Base-by-base conservation (phyloP, 1,140 invertebrate genomes). In the Zophobas morio region DNA sequence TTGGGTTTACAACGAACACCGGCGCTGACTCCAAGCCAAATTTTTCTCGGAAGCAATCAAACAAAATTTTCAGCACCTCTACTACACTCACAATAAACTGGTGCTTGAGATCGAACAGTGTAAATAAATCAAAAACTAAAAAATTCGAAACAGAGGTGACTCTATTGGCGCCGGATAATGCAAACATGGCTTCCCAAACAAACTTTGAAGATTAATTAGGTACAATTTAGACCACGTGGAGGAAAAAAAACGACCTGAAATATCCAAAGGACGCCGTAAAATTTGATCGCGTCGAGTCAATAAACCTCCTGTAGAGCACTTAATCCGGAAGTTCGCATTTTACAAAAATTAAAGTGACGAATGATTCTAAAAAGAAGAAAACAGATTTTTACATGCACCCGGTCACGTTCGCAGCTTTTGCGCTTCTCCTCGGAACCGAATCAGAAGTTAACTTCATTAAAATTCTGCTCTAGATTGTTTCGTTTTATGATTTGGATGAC, bases 21-120 rank as follows among this genome's bases (percentile, higher is more conserved):
- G 33, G 56, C 36, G 35, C 37, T 60, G 56, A 60, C 20, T 60
- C 56, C 6, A 20, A 39, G 56, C 56, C 56, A 60, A 39, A 60
- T 36, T 60, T 37, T 60, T 60, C 56, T 32, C 8, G 56, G 56
- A 60, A 60, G 54, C 34, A 60, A 60, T 60, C 56, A 37, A 60
- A 46, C 42, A 46, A 46, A 36, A 60, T 36, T 60, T 60, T 60
- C 56, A 60, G 36, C 56, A 60, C 56, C 1, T 36, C 36, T 60
- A 8, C 42, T 4, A 36, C 8, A 4, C 1, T 60, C 8, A 60
- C 6, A 60, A 60, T n/a, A 60, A 60, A 37, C 56, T 36, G 8
- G 34, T 6, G 56, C 6, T 33, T 39, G 36, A 36, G 36, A 2
- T 20, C 37, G 36, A 37, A 4, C 8, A 60, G 6, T 20, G n/a